Evolutionary conservation across 2,888 invertebrate species (phyloP).

Genomic region (Ctenicera cuprea): DNA sequence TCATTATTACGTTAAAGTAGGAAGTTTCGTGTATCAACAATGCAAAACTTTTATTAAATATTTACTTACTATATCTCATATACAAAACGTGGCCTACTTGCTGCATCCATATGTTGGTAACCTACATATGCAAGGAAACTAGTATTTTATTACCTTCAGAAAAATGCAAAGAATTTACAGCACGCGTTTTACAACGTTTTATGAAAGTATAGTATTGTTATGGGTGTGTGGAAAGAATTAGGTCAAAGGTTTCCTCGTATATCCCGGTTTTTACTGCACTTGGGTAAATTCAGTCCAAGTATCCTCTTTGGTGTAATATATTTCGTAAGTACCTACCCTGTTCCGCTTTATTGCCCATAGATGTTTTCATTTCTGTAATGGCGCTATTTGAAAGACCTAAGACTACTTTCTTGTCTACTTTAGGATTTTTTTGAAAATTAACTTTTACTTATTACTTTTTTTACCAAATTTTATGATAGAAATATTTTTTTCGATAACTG

Average conservation of each 20-base stretch:
- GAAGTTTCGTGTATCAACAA: neutral
- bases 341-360: neutral
- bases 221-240: neutral
- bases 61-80: neutral
- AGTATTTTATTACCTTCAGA: slow-evolving; percentile 17
- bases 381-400: no score
- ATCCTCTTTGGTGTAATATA: neutral
- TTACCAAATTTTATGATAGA: no score
- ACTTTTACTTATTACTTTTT: no score
- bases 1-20: neutral
- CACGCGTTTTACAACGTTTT: neutral
- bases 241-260: slow-evolving; percentile 7
- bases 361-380: no score
- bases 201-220: slow-evolving; percentile 2
- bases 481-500: no score
- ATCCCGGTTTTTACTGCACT: neutral
- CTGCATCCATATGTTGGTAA: slow-evolving; percentile 20
- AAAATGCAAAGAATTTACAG: slow-evolving; percentile 14
- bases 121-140: slow-evolving; percentile 30
- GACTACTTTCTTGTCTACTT: no score
- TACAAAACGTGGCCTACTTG: slow-evolving; percentile 26
- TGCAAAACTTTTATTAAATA: neutral
- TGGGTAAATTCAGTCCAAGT: neutral
- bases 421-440: no score
- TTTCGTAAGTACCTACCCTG: neutral